A percentile compares a stretch with the other conserved stretches of the same genome.
These are phyloP conservation scores for Cecropterus lyciades DNA, from an alignment of 1,140 invertebrate species.

Conservation along the genomic window DNA sequence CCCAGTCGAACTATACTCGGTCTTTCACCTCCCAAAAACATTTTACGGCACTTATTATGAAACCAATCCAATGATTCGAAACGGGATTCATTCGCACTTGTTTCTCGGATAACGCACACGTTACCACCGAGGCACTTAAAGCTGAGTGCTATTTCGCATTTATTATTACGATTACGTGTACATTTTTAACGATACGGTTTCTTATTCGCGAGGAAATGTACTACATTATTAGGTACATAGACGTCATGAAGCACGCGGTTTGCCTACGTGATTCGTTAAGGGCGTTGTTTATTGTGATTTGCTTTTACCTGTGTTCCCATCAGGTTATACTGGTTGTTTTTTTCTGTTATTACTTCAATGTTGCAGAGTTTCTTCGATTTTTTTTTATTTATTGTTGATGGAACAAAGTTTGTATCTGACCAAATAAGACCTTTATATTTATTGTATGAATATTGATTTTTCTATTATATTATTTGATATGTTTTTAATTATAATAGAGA, in stretches of 20 bases:
- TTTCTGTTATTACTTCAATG: too few relatives aligned
- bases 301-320: neutral
- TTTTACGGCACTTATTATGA: too few relatives aligned
- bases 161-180: conserved; percentile 4
- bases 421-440: too few relatives aligned
- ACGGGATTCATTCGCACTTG: neutral
- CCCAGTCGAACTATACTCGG: too few relatives aligned
- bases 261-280: conserved; percentile 1
- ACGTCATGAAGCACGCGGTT: neutral
- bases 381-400: too few relatives aligned
- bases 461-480: too few relatives aligned
- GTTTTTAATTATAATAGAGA: too few relatives aligned
- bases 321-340: too few relatives aligned
- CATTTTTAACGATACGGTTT: neutral
- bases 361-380: too few relatives aligned
- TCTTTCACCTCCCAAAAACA: too few relatives aligned
- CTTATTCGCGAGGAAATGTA: neutral
- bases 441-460: too few relatives aligned
- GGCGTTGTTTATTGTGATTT: neutral
- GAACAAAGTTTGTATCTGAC: too few relatives aligned
- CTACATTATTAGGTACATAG: neutral
- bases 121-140: neutral
- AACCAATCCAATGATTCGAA: neutral
- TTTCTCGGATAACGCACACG: neutral
- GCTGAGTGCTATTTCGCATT: conserved; percentile 1